These are phyloP conservation scores for Danio albolineatus DNA, from an alignment of 2,797 vertebrate species.

Conservation along the genomic window DNA sequence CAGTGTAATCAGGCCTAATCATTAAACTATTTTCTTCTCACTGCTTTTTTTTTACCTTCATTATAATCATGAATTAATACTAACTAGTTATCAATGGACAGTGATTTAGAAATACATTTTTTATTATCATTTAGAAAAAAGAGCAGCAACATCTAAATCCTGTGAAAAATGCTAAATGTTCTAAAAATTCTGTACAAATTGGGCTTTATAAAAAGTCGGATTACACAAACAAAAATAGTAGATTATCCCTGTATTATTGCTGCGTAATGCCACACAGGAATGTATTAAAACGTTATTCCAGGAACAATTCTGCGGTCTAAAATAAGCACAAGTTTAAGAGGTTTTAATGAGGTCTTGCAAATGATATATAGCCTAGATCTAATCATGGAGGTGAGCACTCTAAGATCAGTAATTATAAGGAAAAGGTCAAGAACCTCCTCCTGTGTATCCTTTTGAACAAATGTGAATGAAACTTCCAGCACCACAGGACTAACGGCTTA, in stretches of 20 bases:
- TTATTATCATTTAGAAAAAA: background rate
- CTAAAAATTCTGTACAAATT: background rate
- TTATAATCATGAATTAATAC: slow-evolving; percentile 12
- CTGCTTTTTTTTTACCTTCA: background rate
- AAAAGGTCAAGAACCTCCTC: slow-evolving; percentile 54
- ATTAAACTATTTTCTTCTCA: slow-evolving; percentile 4
- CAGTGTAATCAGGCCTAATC: background rate
- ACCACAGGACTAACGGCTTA: background rate
- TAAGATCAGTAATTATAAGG: slow-evolving; percentile 50
- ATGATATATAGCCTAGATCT: slow-evolving; percentile 38
- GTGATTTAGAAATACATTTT: background rate
- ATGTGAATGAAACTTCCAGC: slow-evolving; percentile 7
- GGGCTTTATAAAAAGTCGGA: background rate
- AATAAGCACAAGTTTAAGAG: slow-evolving; percentile 40
- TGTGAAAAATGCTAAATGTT: slow-evolving; percentile 17
- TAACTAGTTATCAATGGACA: background rate
- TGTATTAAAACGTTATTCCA: slow-evolving; percentile 11
- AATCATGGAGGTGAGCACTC: slow-evolving; percentile 43
- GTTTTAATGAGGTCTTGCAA: slow-evolving; percentile 43
- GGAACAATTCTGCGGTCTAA: slow-evolving; percentile 1
- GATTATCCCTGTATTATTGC: slow-evolving; percentile 18
- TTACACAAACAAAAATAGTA: background rate
- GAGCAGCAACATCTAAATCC: background rate
- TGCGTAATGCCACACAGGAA: background rate
- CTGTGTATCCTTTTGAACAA: slow-evolving; percentile 41